A percentile compares a stretch with the other conserved stretches of the same genome.
These are phyloP conservation scores for Apostichopus parvimensis DNA, from an alignment of 35 echinoderm and acorn worm species.

Conservation along the genomic window DNA sequence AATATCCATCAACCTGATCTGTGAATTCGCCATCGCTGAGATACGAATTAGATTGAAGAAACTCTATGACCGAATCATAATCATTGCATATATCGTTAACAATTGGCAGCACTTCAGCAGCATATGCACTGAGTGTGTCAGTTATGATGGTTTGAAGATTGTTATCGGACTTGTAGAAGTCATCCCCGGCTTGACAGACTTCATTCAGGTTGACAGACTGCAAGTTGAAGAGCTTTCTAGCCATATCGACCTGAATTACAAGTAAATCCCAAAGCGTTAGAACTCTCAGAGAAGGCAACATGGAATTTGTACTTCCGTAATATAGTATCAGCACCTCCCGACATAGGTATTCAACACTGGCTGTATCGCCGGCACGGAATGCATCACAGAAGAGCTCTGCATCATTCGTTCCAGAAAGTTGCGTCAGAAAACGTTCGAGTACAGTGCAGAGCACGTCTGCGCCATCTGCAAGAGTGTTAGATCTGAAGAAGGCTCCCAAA, in stretches of 20 bases:
- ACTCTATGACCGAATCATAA: neutral
- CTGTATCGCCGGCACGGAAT: neutral
- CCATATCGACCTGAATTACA: neutral
- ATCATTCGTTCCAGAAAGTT: neutral
- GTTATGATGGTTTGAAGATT: conserved; percentile 13
- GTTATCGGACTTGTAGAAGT: neutral
- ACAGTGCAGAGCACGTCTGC: neutral
- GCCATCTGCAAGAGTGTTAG: conserved; percentile 21
- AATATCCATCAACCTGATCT: neutral
- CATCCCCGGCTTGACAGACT: neutral
- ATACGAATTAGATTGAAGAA: neutral
- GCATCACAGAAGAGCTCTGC: neutral
- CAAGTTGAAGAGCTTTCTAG: neutral
- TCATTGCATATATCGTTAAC: conserved; percentile 1
- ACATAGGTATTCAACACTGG: neutral
- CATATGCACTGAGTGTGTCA: neutral
- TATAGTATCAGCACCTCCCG: neutral
- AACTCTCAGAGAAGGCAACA: conserved; percentile 3
- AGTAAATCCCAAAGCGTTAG: neutral
- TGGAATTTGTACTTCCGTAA: no score
- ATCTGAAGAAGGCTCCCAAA: neutral
- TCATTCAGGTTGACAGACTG: neutral
- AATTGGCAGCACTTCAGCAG: conserved; percentile 19
- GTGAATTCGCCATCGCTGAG: neutral
- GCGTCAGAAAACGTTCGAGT: neutral